phyloP scores from a whole-genome alignment of 2,888 invertebrate species.

The Pteria penguin region DNA sequence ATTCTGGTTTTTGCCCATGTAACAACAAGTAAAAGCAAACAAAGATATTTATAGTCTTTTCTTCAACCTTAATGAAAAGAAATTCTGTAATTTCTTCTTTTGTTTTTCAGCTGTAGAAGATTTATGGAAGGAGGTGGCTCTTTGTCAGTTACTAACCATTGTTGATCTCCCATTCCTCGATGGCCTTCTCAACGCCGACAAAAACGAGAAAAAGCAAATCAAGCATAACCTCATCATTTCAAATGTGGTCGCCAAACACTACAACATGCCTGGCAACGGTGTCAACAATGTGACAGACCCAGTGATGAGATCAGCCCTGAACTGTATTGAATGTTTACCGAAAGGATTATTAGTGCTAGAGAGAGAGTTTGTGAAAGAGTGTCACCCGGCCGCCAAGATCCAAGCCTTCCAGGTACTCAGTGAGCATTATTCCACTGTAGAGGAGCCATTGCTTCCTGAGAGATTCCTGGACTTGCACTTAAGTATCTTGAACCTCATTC shows the following conservation, averaged over 20 bases:
- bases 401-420: conserved; percentile 72
- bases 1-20: too few relatives aligned
- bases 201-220: conserved; percentile 48
- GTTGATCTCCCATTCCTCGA: conserved; percentile 78
- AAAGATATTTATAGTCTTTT: too few relatives aligned
- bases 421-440: conserved; percentile 63
- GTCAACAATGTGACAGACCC: conserved; percentile 56
- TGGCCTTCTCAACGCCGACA: conserved; percentile 68
- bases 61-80: too few relatives aligned
- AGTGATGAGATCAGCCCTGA: conserved; percentile 71
- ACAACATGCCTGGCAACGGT: conserved; percentile 56
- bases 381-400: conserved; percentile 64
- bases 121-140: conserved; percentile 73
- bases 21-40: too few relatives aligned
- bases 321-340: conserved; percentile 74
- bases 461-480: conserved; percentile 75
- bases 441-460: conserved; percentile 71
- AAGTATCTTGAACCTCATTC: conserved; percentile 73
- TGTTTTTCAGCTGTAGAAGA: conserved; percentile 68
- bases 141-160: conserved; percentile 73
- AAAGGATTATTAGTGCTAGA: conserved; percentile 70
- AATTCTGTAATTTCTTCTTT: too few relatives aligned
- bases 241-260: conserved; percentile 67
- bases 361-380: conserved; percentile 63
- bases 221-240: conserved; percentile 63